These are phyloP conservation scores for Anthoscopus minutus DNA, from an alignment of 2,113 vertebrate species.

Conservation along the genomic window DNA sequence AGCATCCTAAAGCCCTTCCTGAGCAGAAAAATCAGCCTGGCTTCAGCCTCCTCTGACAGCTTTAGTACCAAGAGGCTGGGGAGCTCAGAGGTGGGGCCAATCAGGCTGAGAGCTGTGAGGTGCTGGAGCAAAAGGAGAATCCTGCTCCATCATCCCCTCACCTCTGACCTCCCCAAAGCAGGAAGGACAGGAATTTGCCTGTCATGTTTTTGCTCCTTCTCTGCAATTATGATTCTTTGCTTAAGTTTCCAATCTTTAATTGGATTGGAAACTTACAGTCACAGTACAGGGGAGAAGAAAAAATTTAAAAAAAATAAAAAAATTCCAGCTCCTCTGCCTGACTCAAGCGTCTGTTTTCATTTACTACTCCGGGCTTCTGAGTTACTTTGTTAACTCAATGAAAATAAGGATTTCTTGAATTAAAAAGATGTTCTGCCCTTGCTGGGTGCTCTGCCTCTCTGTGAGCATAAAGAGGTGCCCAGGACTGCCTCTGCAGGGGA, in stretches of 20 bases:
- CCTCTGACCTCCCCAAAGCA: background rate
- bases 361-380: slow-evolving; percentile 31
- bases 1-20: background rate
- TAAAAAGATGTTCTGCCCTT: background rate
- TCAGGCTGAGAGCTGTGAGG: accelerated
- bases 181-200: background rate
- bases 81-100: background rate
- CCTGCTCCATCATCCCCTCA: background rate
- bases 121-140: background rate
- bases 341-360: slow-evolving; percentile 45
- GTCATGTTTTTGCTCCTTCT: slow-evolving; percentile 13
- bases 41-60: background rate
- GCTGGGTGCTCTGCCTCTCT: background rate
- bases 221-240: slow-evolving; percentile 17
- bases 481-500: background rate
- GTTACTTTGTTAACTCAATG: background rate
- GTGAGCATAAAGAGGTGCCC: background rate
- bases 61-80: background rate
- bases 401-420: background rate
- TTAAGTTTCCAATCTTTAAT: slow-evolving; percentile 49
- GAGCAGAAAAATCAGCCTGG: background rate
- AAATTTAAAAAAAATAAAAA: accelerated
- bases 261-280: slow-evolving; percentile 54
- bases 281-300: background rate
- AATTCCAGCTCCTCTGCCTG: background rate